Evolutionary conservation across 2,113 vertebrate genomes (phyloP), one percentile per base, ranked within the genome.

Genomic region (Pelvicachromis taeniatus): DNA sequence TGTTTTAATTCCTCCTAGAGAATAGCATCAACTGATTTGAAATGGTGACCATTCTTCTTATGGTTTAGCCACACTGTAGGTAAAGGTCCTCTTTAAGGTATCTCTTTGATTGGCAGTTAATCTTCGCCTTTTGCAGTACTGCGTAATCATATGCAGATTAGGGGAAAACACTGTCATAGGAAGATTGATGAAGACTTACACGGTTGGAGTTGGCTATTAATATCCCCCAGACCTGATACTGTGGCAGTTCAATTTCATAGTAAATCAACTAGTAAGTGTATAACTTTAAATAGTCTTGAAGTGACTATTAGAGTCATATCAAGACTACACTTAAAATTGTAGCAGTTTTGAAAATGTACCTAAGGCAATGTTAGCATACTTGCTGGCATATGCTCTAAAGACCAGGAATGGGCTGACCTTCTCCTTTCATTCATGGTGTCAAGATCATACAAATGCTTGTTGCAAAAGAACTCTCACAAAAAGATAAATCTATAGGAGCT

Each of bases 181-280:
- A 90, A 82, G 91, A 90, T 86, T 91, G 90, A 91, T 89, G 87
- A 61, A 9, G 10, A 42, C 21, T 78, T 55, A 55, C 11, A 55
- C 83, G 59, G 85, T 79, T 79, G 78, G 85, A 86, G 85, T 68
- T 79, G 50, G 35, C 77, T 65, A 68, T 82, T 93, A 85, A 83
- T 83, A 78, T 85, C 17, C 52, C 29, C 29, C 54, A 75, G 77
- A 87, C 85, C 53, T 10, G 48, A 58, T 19, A 55, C 87, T 10
- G 40, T 29, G n/a, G 83, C 14, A 9, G 59, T 63, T 82, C 31
- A 26, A 53, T 86, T 83, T 63, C 38, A 77, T 26, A 68, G 50
- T 19, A 56, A 85, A 77, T 52, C 83, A 78, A 33, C 48, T 16
- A 56, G 50, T 9, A 84, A 40, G 26, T 81, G 42, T 55, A 81